Conservation (phyloP, 1,140 invertebrate genomes). For the Brachionus rubens region DNA sequence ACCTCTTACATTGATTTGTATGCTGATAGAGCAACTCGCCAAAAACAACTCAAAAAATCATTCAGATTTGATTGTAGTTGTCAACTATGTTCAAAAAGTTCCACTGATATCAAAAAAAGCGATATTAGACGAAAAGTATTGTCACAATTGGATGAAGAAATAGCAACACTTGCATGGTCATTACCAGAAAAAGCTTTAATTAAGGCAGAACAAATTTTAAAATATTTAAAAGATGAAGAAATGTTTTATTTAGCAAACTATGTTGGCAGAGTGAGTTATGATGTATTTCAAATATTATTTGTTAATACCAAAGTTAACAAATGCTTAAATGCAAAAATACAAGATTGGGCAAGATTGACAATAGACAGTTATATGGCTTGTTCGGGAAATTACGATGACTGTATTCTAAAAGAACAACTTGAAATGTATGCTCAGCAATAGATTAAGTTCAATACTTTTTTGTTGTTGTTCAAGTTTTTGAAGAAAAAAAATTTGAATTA, state of each 20-base stretch:
- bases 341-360: not conserved
- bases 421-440: not conserved
- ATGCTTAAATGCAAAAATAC: not conserved
- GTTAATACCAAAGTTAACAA: not conserved
- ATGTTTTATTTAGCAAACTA: slow-evolving; percentile 37
- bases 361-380: not conserved
- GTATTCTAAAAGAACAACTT: not conserved
- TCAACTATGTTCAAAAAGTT: not conserved
- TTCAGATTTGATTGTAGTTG: not conserved
- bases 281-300: slow-evolving; percentile 25
- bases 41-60: slow-evolving; percentile 3
- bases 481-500: too few relatives aligned
- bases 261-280: slow-evolving; percentile 12
- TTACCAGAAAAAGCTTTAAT: slow-evolving; percentile 10
- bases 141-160: slow-evolving; percentile 21
- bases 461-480: too few relatives aligned
- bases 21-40: not conserved
- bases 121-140: slow-evolving; percentile 36
- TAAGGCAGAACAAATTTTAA: slow-evolving; percentile 28
- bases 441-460: too few relatives aligned
- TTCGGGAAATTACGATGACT: not conserved
- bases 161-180: not conserved
- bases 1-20: slow-evolving; percentile 28
- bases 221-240: slow-evolving; percentile 39
- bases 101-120: slow-evolving; percentile 15